Conservation (phyloP, 2,113 vertebrate species). For the Rhipidura dahli region DNA sequence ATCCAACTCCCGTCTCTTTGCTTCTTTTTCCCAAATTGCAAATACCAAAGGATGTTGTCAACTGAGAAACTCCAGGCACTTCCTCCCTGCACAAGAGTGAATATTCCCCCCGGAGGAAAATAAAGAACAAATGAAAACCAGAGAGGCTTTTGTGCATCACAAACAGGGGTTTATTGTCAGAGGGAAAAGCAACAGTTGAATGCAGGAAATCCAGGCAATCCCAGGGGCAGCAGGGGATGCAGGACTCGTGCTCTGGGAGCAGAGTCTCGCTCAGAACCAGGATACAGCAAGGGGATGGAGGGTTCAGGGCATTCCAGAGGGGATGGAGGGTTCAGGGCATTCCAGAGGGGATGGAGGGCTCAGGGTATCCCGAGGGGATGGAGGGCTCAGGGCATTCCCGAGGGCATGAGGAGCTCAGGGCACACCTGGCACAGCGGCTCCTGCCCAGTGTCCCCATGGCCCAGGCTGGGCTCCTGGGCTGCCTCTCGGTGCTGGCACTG, state of each 20-base stretch:
- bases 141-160: background rate
- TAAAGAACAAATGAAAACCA: background rate
- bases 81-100: background rate
- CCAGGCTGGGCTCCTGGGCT: too few relatives aligned
- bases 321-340: background rate
- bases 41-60: background rate
- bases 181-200: background rate
- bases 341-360: too few relatives aligned
- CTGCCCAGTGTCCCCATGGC: too few relatives aligned
- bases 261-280: too few relatives aligned
- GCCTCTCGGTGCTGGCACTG: too few relatives aligned
- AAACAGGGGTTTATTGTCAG: background rate
- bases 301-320: fast-evolving
- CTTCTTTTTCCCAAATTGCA: background rate
- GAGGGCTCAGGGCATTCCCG: background rate
- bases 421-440: too few relatives aligned
- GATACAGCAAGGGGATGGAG: background rate
- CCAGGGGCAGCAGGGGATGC: background rate
- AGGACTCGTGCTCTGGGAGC: background rate
- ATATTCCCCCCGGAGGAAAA: background rate
- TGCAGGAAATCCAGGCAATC: background rate
- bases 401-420: too few relatives aligned
- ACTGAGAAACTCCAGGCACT: background rate
- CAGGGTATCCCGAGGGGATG: too few relatives aligned
- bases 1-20: background rate